Base-by-base conservation (phyloP, 1,140 invertebrate species). In the Hypothenemus hampei region DNA sequence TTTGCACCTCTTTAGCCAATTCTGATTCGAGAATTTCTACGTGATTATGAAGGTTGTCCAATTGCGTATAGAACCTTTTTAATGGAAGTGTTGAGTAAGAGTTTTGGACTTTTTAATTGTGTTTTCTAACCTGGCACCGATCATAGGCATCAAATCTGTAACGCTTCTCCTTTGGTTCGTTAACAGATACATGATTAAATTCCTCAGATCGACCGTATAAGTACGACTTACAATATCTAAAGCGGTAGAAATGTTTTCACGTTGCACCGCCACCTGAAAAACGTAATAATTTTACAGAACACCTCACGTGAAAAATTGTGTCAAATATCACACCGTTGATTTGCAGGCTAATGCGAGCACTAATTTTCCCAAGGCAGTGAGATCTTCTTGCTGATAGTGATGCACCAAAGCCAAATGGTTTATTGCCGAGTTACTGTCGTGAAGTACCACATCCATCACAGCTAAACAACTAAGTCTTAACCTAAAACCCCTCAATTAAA, bases 71-170 rank as follows among this genome's bases (percentile, higher is more conserved):
- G 74, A 97, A 97, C 56, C 65, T 56, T 33, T n/a, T n/a, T n/a
- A n/a, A n/a, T n/a, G n/a, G n/a, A n/a, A n/a, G n/a, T 16, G 24
- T 23, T 18, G 3, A 33, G 11, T 39, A 41, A 35, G 22, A 37
- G 22, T 37, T 26, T 16, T n/a, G 11, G 15, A 77, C 26, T 20
- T n/a, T n/a, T 20, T 11, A 13, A 47, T 19, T 5, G 40, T 37
- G 8, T 2, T 8, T 16, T 8, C 29, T 40, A 16, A 56, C 54
- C 54, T 50, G 6, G 94, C 94, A 26, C 96, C 96, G 66, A 99
- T 97, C 92, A 98, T 98, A 7, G 95, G 95, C 96, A 98, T 98
- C 55, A 98, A 79, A 76, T 98, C 95, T 61, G 93, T 94, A 13
- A 98, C 87, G 59, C 82, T 89, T 64, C 89, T 82, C 60, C 84